Evolutionary conservation across 1,140 invertebrate genomes (phyloP), one percentile per base, ranked within the genome.

Genomic region (Drosophila kanapiae): DNA sequence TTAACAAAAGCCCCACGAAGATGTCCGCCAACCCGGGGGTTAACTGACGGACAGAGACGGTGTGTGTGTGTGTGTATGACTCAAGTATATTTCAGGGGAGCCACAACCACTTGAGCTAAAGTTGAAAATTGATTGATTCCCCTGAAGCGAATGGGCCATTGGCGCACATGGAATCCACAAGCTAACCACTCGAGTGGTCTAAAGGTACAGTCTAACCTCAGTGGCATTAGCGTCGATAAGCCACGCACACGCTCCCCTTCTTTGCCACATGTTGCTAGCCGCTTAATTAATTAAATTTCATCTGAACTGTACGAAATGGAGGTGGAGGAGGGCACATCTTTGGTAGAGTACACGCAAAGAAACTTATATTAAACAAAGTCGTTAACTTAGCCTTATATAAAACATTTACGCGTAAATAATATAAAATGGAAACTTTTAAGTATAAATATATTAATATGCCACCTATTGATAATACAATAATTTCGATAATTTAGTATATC

Each of bases 1-100:
- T 87, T 90, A 90, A 87, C 87, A 88, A 80, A 76, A 79, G 59
- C 62, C 64, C 70, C 79, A 86, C 53, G 60, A 86, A 86, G 83
- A 86, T 80, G 80, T 48, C 47, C 54, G 58, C 45, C 48, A 27
- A 38, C 48, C 54, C 53, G 63, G 64, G 53, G 74, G 69, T 67
- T 63, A 53, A 69, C 49, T 40, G 27, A 11, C 57, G 45, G 54
- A 38, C 29, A 43, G 42, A 13, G 35, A 45, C 23, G 61, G 61
- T 60, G 47, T 62, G 61, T 23, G 23, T 23, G 23, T 23, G 23
- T 23, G 23, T 23, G 23, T 23, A 78, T 84, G 65, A 85, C 67
- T 84, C 81, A 84, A 83, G 67, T 84, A 74, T 31, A 31, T 71
- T 72, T 72, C 27, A 29, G 62, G 62, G 78, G 69, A 86, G 71